phyloP scores from a whole-genome alignment of 2,113 vertebrate species.

The Saccopteryx leptura region DNA sequence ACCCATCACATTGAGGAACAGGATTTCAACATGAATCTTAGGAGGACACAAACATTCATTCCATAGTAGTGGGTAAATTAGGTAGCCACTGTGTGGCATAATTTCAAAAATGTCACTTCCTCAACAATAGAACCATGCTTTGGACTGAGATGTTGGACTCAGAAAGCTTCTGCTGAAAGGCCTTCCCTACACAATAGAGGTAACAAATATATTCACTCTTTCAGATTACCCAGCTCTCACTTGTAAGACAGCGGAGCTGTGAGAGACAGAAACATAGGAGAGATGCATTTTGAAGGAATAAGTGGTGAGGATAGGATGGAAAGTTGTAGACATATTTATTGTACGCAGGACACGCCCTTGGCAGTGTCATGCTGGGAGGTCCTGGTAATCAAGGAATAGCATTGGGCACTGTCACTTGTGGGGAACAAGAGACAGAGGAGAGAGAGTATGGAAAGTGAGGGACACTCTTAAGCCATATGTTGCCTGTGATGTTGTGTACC shows the following conservation, averaged over 20 bases:
- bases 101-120: background rate
- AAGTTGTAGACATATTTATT: background rate
- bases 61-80: background rate
- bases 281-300: background rate
- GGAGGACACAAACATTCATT: background rate
- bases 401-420: background rate
- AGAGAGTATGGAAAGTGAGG: background rate
- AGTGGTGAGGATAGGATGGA: background rate
- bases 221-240: background rate
- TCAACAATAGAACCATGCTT: background rate
- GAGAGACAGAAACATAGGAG: background rate
- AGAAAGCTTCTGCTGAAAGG: background rate
- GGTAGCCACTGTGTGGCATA: background rate
- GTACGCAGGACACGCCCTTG: background rate
- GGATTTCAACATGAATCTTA: background rate
- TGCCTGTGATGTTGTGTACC: background rate
- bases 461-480: fast-evolving
- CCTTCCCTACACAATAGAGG: background rate
- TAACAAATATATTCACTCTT: background rate
- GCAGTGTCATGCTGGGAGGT: background rate
- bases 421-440: background rate
- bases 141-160: background rate
- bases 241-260: background rate
- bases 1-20: background rate
- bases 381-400: background rate